Percentiles rank a stretch among this genome's conserved stretches.
These are phyloP conservation scores for Acronicta leporina DNA, from an alignment of 2,888 invertebrate species.

Conservation along the genomic window DNA sequence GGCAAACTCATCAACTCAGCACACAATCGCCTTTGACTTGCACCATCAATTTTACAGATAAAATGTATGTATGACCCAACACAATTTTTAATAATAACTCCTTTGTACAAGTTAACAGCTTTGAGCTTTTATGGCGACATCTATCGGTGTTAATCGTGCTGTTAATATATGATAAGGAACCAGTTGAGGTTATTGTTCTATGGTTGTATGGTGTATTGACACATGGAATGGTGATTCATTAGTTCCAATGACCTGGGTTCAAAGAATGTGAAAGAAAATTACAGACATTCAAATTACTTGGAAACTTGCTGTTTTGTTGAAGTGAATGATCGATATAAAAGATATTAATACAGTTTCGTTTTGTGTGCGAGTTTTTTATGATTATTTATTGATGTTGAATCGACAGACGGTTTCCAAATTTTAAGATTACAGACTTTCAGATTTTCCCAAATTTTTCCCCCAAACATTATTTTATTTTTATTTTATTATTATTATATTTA, in stretches of 20 bases:
- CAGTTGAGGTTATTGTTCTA: conserved; percentile 66
- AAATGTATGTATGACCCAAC: conserved; percentile 71
- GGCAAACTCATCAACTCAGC: too few species aligned
- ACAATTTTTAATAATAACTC: conserved; percentile 78
- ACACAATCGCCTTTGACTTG: conserved; percentile 13
- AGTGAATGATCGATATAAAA: too few species aligned
- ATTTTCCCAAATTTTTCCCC: too few species aligned
- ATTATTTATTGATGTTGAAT: too few species aligned
- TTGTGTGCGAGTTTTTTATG: too few species aligned
- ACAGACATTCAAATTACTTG: background rate
- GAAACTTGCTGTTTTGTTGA: too few species aligned
- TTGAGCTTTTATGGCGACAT: conserved; percentile 70
- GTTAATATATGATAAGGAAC: conserved; percentile 73
- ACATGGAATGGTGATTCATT: conserved; percentile 55
- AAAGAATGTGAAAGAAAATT: conserved; percentile 21
- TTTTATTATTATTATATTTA: too few species aligned
- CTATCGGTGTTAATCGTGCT: conserved; percentile 59
- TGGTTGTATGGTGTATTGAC: conserved; percentile 72
- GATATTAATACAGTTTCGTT: too few species aligned
- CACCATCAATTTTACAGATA: conserved; percentile 64
- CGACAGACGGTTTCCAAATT: too few species aligned
- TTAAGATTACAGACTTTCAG: too few species aligned
- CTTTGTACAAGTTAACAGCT: conserved; percentile 74
- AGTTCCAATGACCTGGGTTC: conserved; percentile 43
- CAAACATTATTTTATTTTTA: too few species aligned